Percentiles rank a stretch among this genome's conserved stretches.
These are phyloP conservation scores for Scolopax mira DNA, from an alignment of 2,113 vertebrate genomes.

Conservation along the genomic window DNA sequence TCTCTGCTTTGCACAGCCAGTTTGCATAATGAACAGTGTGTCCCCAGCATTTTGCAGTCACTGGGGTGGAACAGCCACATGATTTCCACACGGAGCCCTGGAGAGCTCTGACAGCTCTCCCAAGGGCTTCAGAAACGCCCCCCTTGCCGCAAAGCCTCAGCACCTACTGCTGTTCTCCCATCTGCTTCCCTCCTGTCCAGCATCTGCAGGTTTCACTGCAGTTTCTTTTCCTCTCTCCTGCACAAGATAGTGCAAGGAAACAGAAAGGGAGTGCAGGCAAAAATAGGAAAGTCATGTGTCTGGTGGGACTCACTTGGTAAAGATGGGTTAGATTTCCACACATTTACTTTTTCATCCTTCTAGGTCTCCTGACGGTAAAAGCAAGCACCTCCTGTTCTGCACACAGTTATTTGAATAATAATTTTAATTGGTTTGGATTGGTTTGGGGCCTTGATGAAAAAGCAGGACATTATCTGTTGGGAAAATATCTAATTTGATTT, in stretches of 20 bases:
- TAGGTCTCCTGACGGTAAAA: background rate
- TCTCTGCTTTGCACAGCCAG: background rate
- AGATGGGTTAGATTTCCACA: background rate
- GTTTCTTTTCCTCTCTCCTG: background rate
- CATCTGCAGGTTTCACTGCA: background rate
- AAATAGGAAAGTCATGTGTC: background rate
- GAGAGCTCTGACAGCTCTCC: background rate
- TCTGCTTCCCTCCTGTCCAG: background rate
- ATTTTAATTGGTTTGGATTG: constrained; percentile 27
- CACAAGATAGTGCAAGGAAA: background rate
- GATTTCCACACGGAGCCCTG: background rate
- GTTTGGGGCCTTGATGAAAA: constrained; percentile 31
- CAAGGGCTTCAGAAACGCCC: background rate
- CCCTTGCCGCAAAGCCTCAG: background rate
- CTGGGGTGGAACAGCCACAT: background rate
- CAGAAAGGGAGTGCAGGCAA: background rate
- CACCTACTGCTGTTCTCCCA: background rate
- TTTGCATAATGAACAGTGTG: background rate
- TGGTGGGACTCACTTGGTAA: background rate
- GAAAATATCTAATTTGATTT: constrained; percentile 32
- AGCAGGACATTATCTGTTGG: background rate
- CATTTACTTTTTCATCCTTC: background rate
- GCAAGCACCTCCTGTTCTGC: background rate
- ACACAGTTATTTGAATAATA: background rate
- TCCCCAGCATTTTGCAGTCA: background rate